Evolutionary conservation across 2,797 vertebrate genomes (phyloP).

Genomic region (Melanotaenia boesemani): DNA sequence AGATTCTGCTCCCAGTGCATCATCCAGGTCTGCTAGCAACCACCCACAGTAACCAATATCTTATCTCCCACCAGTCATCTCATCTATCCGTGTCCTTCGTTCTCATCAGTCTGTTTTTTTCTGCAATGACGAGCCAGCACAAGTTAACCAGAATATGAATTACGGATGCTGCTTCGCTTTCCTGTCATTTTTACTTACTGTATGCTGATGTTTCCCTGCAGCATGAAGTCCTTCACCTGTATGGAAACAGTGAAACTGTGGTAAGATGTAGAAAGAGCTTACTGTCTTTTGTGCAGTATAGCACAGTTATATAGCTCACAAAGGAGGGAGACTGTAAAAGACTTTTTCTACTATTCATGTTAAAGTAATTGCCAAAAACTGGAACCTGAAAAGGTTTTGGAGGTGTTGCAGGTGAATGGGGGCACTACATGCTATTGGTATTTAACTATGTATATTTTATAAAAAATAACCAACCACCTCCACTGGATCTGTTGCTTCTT

Average conservation of each 20-base stretch:
- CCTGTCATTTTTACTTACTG: neutral
- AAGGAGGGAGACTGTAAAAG: neutral
- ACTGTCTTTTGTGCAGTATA: neutral
- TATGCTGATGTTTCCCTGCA: neutral
- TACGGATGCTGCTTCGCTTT: constrained; percentile 7
- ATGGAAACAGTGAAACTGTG: neutral
- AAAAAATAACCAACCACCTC: neutral
- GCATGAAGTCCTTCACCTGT: constrained; percentile 2
- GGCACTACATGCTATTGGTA: neutral
- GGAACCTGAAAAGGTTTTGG: neutral
- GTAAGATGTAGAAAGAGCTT: neutral
- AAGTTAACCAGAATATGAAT: constrained; percentile 18
- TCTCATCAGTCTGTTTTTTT: neutral
- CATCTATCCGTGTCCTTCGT: constrained; percentile 8
- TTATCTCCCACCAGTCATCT: neutral
- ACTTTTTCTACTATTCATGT: neutral
- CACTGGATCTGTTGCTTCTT: neutral
- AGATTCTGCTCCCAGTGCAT: constrained; percentile 24
- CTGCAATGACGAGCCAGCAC: constrained; percentile 6
- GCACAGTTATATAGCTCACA: neutral
- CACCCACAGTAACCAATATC: constrained; percentile 5
- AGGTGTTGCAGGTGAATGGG: neutral
- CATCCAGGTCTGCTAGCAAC: constrained; percentile 10
- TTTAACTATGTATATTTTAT: neutral
- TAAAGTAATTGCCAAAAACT: neutral